Conservation (phyloP, 2,113 vertebrate species). For the Actenoides lindsayi region DNA sequence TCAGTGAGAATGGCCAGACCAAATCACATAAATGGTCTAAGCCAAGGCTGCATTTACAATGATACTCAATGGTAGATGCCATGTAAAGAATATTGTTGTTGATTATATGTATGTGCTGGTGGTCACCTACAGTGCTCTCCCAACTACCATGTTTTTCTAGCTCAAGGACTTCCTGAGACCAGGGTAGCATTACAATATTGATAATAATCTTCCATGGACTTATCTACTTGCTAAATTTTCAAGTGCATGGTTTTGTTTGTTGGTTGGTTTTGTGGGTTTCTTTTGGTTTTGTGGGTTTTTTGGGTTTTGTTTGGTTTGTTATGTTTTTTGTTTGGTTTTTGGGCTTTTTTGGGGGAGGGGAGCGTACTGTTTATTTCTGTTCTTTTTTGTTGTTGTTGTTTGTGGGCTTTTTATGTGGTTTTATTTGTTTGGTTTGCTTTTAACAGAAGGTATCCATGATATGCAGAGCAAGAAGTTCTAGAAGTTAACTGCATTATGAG, state of each 20-base stretch:
- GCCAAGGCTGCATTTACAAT: neutral
- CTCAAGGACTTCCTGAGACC: neutral
- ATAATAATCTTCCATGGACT: neutral
- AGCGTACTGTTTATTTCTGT: no score
- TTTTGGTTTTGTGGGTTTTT: no score
- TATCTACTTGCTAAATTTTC: neutral
- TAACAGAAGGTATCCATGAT: neutral
- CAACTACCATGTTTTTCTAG: neutral
- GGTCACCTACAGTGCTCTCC: neutral
- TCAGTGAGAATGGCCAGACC: neutral
- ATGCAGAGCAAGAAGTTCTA: neutral
- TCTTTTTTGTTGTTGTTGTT: no score
- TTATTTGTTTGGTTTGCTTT: neutral
- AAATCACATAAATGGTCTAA: neutral
- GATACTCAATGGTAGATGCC: neutral
- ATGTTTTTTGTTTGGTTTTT: no score
- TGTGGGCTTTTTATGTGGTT: neutral
- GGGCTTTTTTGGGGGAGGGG: no score
- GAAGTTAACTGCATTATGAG: neutral
- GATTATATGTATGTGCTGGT: neutral
- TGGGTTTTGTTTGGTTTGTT: neutral
- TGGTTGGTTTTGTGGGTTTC: no score
- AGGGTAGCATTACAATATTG: neutral
- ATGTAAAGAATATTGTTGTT: neutral
- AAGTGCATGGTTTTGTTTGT: neutral